Evolutionary conservation across 1,140 invertebrate species (phyloP).

Genomic region (Scaptomyza graminum): DNA sequence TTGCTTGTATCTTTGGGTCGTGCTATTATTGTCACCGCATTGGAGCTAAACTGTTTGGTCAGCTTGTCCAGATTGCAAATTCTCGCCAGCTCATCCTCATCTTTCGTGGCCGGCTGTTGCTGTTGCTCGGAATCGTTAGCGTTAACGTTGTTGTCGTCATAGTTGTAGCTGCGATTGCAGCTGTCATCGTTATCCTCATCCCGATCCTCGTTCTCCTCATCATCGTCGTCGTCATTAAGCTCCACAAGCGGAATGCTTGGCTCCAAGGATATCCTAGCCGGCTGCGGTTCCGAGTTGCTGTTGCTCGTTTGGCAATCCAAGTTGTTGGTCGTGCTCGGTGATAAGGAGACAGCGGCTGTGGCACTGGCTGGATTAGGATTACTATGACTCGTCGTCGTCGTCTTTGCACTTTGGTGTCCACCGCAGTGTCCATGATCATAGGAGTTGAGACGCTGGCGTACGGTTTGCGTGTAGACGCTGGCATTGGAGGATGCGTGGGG

Average conservation of each 20-base stretch:
- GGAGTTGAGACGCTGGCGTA: conserved; percentile 90
- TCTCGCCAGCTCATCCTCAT: conserved; percentile 4
- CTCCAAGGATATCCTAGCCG: too few relatives aligned
- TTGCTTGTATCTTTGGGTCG: conserved; percentile 63
- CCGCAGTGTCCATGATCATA: conserved; percentile 86
- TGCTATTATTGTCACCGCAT: conserved; percentile 78
- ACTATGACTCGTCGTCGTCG: too few relatives aligned
- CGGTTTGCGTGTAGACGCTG: conserved; percentile 90
- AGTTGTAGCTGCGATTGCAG: not conserved
- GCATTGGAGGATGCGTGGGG: conserved; percentile 90
- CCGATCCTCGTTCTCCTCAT: conserved; percentile 30
- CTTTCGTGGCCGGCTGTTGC: too few relatives aligned
- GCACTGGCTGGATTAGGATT: too few relatives aligned
- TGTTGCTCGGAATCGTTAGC: not conserved
- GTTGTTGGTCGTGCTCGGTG: conserved; percentile 1
- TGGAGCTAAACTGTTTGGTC: conserved; percentile 77
- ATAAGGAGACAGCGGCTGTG: not conserved
- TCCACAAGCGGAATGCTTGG: conserved; percentile 60
- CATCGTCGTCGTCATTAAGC: conserved; percentile 66
- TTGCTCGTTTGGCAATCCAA: too few relatives aligned
- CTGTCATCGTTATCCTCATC: conserved; percentile 31
- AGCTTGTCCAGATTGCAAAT: conserved; percentile 69
- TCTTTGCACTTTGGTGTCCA: conserved; percentile 26
- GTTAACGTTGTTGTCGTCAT: not conserved
- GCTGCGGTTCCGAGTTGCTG: conserved; percentile 1